Percentiles rank a stretch among this genome's conserved stretches.
These are phyloP conservation scores for Cosmia trapezina DNA, from an alignment of 2,888 invertebrate species.

Conservation along the genomic window DNA sequence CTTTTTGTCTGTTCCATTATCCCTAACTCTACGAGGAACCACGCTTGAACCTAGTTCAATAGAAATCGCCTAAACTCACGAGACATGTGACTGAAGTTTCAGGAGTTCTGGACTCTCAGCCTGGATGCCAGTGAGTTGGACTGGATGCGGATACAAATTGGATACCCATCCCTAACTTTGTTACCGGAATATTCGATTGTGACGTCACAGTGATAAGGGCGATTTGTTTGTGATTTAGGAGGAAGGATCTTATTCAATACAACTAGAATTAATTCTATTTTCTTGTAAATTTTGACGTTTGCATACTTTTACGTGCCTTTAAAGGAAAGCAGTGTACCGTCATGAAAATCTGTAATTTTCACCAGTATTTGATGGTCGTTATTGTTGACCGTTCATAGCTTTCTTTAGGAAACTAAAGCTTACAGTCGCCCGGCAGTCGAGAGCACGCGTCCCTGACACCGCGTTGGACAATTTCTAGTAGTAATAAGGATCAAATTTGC, in stretches of 20 bases:
- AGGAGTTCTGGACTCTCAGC: slow-evolving; percentile 66
- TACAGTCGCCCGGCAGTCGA: too few relatives aligned
- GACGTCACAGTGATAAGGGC: slow-evolving; percentile 14
- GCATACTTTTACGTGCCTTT: too few relatives aligned
- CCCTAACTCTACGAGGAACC: slow-evolving; percentile 32
- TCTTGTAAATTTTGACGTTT: neutral
- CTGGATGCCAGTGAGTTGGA: slow-evolving; percentile 74
- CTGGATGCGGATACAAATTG: slow-evolving; percentile 74
- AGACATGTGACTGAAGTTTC: slow-evolving; percentile 83
- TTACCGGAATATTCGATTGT: slow-evolving; percentile 49
- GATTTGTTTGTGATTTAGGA: slow-evolving; percentile 20
- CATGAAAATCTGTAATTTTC: too few relatives aligned
- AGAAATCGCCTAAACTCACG: slow-evolving; percentile 79
- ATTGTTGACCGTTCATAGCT: too few relatives aligned
- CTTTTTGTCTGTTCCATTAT: slow-evolving; percentile 48
- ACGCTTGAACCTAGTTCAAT: slow-evolving; percentile 74
- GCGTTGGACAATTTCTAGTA: too few relatives aligned
- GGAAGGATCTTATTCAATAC: neutral
- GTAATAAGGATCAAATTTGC: too few relatives aligned
- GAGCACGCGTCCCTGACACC: too few relatives aligned
- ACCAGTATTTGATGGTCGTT: too few relatives aligned
- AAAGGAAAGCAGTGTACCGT: too few relatives aligned
- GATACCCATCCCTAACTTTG: slow-evolving; percentile 64
- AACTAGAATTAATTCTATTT: neutral
- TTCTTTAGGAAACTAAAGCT: too few relatives aligned